Percentiles rank a stretch among this genome's conserved stretches.
Conservation (phyloP, 1,140 invertebrate genomes). For the Drosophila azteca region DNA sequence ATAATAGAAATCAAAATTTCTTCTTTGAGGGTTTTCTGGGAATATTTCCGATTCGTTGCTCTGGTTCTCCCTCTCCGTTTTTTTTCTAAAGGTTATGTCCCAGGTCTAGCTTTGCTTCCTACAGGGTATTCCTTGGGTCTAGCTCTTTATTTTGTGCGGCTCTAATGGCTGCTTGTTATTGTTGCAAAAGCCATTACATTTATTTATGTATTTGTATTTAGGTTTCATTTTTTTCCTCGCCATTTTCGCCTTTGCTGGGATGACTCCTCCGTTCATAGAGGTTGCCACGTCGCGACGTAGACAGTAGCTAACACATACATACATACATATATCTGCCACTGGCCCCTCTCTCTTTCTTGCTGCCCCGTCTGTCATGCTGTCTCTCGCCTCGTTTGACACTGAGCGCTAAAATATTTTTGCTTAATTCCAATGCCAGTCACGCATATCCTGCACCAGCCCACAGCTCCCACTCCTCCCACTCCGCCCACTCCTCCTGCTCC, state of each 20-base stretch:
- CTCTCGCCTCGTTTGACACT: constrained; percentile 70
- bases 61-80: background rate
- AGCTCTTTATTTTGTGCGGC: background rate
- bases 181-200: constrained; percentile 69
- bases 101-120: too few species aligned
- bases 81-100: too few species aligned
- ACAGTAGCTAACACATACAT: constrained; percentile 11
- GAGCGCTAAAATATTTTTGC: constrained; percentile 58
- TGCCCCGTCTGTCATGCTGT: constrained; percentile 15
- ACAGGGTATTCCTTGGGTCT: background rate
- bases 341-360: too few species aligned
- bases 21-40: background rate
- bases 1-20: background rate
- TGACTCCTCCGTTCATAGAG: constrained; percentile 26
- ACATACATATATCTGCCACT: background rate
- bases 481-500: background rate
- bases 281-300: constrained; percentile 58
- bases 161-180: constrained; percentile 42
- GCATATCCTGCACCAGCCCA: constrained; percentile 62
- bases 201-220: constrained; percentile 67
- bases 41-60: background rate
- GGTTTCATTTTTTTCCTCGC: background rate
- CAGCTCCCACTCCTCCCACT: background rate
- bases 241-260: constrained; percentile 19
- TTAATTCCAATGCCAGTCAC: constrained; percentile 79